Base-by-base conservation (phyloP, 2,113 vertebrate species). In the Neodontobutis hainanensis region DNA sequence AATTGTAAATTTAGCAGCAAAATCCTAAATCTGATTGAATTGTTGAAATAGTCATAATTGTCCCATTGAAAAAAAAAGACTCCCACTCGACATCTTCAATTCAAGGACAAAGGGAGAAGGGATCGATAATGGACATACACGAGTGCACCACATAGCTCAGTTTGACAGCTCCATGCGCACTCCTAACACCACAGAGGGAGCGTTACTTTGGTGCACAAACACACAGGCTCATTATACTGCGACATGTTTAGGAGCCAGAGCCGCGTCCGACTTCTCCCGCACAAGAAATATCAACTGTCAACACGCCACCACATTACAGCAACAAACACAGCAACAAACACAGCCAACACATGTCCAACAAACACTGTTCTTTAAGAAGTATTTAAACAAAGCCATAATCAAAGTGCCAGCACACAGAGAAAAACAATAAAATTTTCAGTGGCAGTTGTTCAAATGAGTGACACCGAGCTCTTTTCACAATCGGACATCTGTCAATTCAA, bases 401-500 rank as follows among this genome's bases (percentile, higher is more conserved):
- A 85, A 75, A 80, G 81, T 81, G 62, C 35, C 57, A 61, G 47
- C 75, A 63, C 77, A 78, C 50, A 81, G 58, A 72, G 82, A 84
- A 78, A 61, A 61, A 35, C 8, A 58, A 87, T 88, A 82, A 85
- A 83, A 85, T 38, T 85, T 89, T 87, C 81, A 86, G 70, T 47
- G 76, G 82, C 65, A 65, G 70, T 85, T 88, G 82, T 89, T 90
- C 83, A 79, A 82, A 77, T 62, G 78, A 78, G 81, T 45, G 79
- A 85, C 90, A 85, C 73, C 12, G 81, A 86, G 81, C 84, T 84
- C 77, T 70, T 87, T 83, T 78, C 81, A 85, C 85, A 81, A 80
- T 82, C 81, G 68, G 88, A 87, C 85, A 89, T 89, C 83, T 88
- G 88, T 77, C 85, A 73, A 70, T 55, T 79, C 89, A 90, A 75